Percentiles rank a stretch among this genome's conserved stretches.
These are phyloP conservation scores for Xestia sexstrigata DNA, from an alignment of 2,888 invertebrate genomes.

Conservation along the genomic window DNA sequence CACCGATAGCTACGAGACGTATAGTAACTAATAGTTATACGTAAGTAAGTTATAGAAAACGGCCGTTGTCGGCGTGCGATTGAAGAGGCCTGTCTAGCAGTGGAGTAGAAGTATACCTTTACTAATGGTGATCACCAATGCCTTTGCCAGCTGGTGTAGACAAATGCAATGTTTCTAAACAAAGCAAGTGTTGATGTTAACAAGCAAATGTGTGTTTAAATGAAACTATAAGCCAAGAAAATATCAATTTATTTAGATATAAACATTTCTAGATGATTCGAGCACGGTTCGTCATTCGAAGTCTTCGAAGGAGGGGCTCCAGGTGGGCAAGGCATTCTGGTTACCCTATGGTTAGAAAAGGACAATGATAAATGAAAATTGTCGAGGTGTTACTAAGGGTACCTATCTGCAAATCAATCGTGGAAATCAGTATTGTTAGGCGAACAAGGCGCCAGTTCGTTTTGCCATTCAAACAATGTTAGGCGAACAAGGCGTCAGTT, in stretches of 20 bases:
- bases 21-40: no score
- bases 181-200: background rate
- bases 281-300: conserved; percentile 4
- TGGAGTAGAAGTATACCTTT: no score
- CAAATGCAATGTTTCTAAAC: no score
- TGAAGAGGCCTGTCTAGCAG: no score
- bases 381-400: background rate
- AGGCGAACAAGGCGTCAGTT: background rate
- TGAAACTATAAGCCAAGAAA: conserved; percentile 36
- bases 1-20: no score
- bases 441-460: background rate
- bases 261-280: conserved; percentile 41
- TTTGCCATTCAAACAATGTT: background rate
- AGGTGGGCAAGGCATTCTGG: conserved; percentile 46
- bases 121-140: background rate
- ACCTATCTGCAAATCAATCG: background rate
- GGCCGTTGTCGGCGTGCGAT: no score
- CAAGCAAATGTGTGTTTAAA: conserved; percentile 31
- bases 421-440: background rate
- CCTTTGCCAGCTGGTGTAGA: background rate
- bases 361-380: conserved; percentile 21
- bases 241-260: conserved; percentile 41
- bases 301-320: conserved; percentile 14
- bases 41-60: no score
- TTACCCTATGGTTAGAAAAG: conserved; percentile 49